A percentile compares a stretch with the other conserved stretches of the same genome.
Conservation (phyloP, 1,140 invertebrate species). For the Hypothenemus hampei region DNA sequence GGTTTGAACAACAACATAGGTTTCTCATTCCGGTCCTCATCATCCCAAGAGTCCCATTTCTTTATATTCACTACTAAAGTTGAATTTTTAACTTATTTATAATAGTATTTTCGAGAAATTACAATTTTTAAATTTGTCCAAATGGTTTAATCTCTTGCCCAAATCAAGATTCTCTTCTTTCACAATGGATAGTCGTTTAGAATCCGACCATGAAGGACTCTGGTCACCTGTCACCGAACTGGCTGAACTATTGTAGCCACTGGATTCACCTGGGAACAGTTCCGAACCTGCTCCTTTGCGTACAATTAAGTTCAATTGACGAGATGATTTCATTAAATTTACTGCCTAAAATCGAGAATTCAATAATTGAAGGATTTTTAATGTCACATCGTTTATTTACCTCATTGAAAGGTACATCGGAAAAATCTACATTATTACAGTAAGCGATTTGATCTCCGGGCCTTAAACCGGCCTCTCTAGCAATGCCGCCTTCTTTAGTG, state of each 20-base stretch:
- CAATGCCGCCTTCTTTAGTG: conserved; percentile 84
- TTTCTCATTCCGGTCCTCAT: conserved; percentile 50
- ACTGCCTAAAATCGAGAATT: conserved; percentile 54
- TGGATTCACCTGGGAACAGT: conserved; percentile 72
- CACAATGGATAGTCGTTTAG: conserved; percentile 62
- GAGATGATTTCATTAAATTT: conserved; percentile 68
- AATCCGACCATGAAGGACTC: conserved; percentile 58
- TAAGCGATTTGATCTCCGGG: conserved; percentile 89
- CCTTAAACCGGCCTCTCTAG: conserved; percentile 77
- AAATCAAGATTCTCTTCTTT: conserved; percentile 55
- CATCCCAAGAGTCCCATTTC: conserved; percentile 43
- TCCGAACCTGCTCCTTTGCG: conserved; percentile 68
- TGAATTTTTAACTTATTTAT: background rate
- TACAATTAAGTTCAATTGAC: conserved; percentile 67
- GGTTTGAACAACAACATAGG: conserved; percentile 48
- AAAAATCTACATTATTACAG: conserved; percentile 80
- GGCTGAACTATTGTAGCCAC: conserved; percentile 74
- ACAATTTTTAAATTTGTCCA: conserved; percentile 28
- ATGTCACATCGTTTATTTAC: conserved; percentile 45
- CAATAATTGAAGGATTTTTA: conserved; percentile 10
- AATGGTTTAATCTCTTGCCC: conserved; percentile 47
- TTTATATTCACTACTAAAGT: conserved; percentile 18
- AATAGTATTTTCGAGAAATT: background rate
- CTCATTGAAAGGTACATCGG: conserved; percentile 73
- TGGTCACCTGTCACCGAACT: conserved; percentile 70